Base-by-base conservation (phyloP, 2,888 invertebrate genomes). In the Nymphalis polychloros region DNA sequence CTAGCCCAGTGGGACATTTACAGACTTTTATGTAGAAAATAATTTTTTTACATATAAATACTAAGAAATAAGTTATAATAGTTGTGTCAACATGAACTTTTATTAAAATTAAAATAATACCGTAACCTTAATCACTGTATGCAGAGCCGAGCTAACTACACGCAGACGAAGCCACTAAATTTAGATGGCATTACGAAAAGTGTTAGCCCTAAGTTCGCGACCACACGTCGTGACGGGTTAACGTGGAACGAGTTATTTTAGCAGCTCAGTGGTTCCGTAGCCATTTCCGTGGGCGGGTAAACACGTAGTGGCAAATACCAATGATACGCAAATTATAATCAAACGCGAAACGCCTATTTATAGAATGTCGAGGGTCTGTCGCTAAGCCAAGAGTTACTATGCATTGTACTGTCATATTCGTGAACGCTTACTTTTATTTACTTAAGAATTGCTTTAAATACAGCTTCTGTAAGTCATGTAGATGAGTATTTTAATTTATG, bases 241-340 rank as follows among this genome's bases (percentile, higher is more conserved):
- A 48, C 59, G 62, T 48, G 27, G n/a, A 69, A 63, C 53, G 59
- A 62, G 67, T 69, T 64, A 68, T 68, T 67, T 67, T 55, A 67
- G 52, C 67, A 63, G 63, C 67, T 69, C 69, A 72, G 52, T 60
- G 64, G 63, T 67, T 59, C 52, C 64, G 41, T 20, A 31, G 63
- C 59, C 59, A 59, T 68, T 64, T 64, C 71, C 60, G 71, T 68
- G 66, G 67, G 69, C 69, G 69, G 61, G 31, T n/a, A 59, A 64
- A 48, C 47, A 48, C 27, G 49, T 62, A 49, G 49, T 62, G 60
- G 49, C 61, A n/a, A 60, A 55, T 57, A 35, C n/a, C 61, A 67
- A 67, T 67, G 60, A 60, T 41, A 61, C 47, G 61, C 55, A 62
- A 67, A 62, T 52, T 35, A 62, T 27, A 48, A 23, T 53, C 35